These are phyloP conservation scores for Macrochelys suwanniensis DNA, from an alignment of 2,797 vertebrate genomes.

Conservation along the genomic window DNA sequence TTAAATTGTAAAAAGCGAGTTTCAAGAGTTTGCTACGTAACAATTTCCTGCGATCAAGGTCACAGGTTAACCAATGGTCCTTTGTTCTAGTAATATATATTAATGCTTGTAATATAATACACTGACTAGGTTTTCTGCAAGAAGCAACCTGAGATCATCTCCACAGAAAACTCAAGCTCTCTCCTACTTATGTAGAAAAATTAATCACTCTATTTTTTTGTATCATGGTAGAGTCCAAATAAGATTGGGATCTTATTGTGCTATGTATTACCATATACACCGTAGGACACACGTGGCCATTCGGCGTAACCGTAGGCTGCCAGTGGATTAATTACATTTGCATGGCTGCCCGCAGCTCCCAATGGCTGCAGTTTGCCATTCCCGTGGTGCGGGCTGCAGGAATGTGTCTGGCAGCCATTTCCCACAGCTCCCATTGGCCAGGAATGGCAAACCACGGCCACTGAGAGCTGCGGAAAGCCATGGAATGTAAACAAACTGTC, in stretches of 20 bases:
- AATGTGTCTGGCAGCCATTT: too few relatives aligned
- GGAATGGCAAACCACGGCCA: too few relatives aligned
- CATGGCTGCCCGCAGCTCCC: too few relatives aligned
- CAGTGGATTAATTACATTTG: too few relatives aligned
- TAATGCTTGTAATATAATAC: fast-evolving
- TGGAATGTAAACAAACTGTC: too few relatives aligned
- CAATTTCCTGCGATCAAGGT: background rate
- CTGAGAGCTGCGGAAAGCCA: too few relatives aligned
- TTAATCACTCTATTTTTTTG: background rate
- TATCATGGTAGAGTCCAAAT: background rate
- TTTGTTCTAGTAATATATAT: background rate
- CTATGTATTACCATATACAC: background rate
- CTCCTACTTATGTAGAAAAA: background rate
- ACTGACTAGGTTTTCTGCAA: background rate
- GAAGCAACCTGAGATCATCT: background rate
- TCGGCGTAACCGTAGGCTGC: too few relatives aligned
- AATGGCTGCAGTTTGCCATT: too few relatives aligned
- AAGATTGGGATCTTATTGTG: background rate
- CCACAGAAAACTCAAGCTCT: background rate
- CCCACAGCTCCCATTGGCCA: too few relatives aligned
- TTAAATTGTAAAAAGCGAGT: background rate
- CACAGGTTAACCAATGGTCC: background rate
- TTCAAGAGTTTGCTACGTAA: background rate
- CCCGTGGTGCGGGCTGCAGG: too few relatives aligned
- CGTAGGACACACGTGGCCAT: too few relatives aligned